A percentile compares a stretch with the other conserved stretches of the same genome.
phyloP scores from a whole-genome alignment of 1,140 invertebrate genomes.

The Drosophila willistoni region DNA sequence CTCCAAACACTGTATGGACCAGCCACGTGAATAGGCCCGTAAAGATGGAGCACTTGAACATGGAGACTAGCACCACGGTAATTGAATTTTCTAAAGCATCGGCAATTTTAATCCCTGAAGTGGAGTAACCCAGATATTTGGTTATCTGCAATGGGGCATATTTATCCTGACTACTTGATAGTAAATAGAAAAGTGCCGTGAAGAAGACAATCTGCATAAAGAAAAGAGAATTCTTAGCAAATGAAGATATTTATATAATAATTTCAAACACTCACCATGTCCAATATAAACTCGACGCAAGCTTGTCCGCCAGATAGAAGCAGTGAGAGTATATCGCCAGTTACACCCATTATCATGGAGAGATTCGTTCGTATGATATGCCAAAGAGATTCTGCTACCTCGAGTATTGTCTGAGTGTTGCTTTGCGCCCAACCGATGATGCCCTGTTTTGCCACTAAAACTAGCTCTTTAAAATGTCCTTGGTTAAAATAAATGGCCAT shows the following conservation, averaged over 20 bases:
- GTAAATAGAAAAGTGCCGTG: conserved; percentile 97
- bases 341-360: conserved; percentile 92
- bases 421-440: conserved; percentile 93
- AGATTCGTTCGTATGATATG: conserved; percentile 95
- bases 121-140: conserved; percentile 90
- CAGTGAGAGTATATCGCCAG: conserved; percentile 93
- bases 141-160: conserved; percentile 94
- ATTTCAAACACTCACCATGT: conserved; percentile 87
- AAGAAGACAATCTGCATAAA: conserved; percentile 94
- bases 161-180: conserved; percentile 93
- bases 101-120: conserved; percentile 90
- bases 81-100: conserved; percentile 87
- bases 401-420: conserved; percentile 95
- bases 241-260: background rate
- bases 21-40: conserved; percentile 99
- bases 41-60: conserved; percentile 98
- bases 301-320: conserved; percentile 96
- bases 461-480: conserved; percentile 83
- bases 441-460: conserved; percentile 84
- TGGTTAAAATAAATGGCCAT: conserved; percentile 80
- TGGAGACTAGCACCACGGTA: conserved; percentile 94
- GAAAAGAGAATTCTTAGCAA: background rate
- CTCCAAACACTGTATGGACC: conserved; percentile 96
- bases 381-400: conserved; percentile 97
- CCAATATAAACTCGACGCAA: conserved; percentile 96